phyloP scores from a whole-genome alignment of 2,888 invertebrate genomes.

The Caenorhabditis doughertyi region DNA sequence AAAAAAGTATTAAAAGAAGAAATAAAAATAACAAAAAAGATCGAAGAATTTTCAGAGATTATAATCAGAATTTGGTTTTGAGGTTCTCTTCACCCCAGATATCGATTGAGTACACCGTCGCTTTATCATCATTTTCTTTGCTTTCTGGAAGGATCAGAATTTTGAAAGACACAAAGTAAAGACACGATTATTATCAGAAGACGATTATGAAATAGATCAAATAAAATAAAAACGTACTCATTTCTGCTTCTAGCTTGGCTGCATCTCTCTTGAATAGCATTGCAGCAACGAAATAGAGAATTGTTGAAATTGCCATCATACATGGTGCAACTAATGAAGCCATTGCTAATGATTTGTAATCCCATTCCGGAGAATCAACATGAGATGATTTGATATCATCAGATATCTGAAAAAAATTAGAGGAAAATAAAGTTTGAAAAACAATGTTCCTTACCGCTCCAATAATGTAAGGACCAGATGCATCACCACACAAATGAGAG shows the following conservation, averaged over 20 bases:
- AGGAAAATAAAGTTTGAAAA: background rate
- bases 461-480: slow-evolving; percentile 96
- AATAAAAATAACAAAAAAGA: slow-evolving; percentile 2
- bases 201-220: slow-evolving; percentile 25
- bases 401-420: slow-evolving; percentile 69
- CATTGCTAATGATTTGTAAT: slow-evolving; percentile 57
- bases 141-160: slow-evolving; percentile 21
- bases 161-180: background rate
- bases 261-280: slow-evolving; percentile 62
- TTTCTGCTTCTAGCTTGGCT: slow-evolving; percentile 52
- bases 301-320: slow-evolving; percentile 54
- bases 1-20: too few relatives aligned
- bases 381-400: slow-evolving; percentile 71
- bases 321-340: slow-evolving; percentile 61
- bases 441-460: slow-evolving; percentile 85
- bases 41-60: slow-evolving; percentile 13
- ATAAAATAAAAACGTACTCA: slow-evolving; percentile 47
- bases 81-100: slow-evolving; percentile 34
- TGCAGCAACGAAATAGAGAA: slow-evolving; percentile 66
- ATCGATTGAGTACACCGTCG: slow-evolving; percentile 32
- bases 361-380: slow-evolving; percentile 54
- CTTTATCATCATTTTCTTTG: slow-evolving; percentile 41
- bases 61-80: slow-evolving; percentile 30
- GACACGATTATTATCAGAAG: too few relatives aligned
- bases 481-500: slow-evolving; percentile 97